Base-by-base conservation (phyloP, 2,113 vertebrate species). In the Ginglymostoma cirratum region DNA sequence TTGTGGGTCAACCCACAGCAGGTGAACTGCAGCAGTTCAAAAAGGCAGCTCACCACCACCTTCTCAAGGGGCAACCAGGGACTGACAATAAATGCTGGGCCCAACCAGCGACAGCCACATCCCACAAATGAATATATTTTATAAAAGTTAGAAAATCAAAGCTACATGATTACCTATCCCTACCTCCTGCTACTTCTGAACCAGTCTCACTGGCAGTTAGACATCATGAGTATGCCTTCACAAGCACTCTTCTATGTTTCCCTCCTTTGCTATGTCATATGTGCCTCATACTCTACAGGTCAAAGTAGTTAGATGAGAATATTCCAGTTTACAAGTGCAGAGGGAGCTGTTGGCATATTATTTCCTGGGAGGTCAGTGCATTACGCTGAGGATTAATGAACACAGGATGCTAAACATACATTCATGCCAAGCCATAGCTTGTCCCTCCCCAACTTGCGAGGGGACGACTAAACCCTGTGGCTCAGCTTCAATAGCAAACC, bases 291-390 rank as follows among this genome's bases (percentile, higher is more conserved):
- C 12, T 38, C 55, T n/a, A n/a, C 14, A 38, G 15, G 17, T 67
- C 85, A 27, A 27, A 24, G 23, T 21, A 4, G 61, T 93, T 48
- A 0, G 30, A 42, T 38, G 90, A 93, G 90, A 93, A 93, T 93
- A 93, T 93, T 93, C 90, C 55, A 65, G 65, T 65, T 93, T 93
- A 61, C 65, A 93, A 93, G 65, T 93, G 34, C 90, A 93, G 90
- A 93, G 90, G 90, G 90, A 67, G 90, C 90, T 93, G 61, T 65
- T 67, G 52, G 55, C 90, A 93, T 42, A 93, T 12, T 24, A 30
- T 67, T 93, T 93, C 55, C 90, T 65, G 3, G n/a, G n/a, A 90
- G 48, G 12, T 48, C 87, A 61, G 48, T 34, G 30, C 27, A 30
- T n/a, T 30, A n/a, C 48, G 30, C 52, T 90, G 48, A 30, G 87